Percentiles rank a stretch among this genome's conserved stretches.
These are phyloP conservation scores for Clarias fuscus DNA, from an alignment of 2,797 vertebrate genomes.

Conservation along the genomic window DNA sequence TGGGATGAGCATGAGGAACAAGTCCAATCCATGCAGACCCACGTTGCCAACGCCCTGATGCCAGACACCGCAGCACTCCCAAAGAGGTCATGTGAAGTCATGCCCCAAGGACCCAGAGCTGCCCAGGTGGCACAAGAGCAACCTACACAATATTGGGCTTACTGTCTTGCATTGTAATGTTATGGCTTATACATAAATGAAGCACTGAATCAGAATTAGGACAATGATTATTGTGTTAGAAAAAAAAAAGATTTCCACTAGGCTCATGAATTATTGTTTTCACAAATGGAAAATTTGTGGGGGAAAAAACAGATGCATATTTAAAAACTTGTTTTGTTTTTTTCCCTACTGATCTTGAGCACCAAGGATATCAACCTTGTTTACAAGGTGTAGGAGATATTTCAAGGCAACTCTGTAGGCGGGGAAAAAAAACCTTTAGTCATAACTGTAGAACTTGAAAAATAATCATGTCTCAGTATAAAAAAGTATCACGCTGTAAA, in stretches of 20 bases:
- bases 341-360: constrained; percentile 58
- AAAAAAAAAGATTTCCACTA: background rate
- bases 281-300: constrained; percentile 19
- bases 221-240: background rate
- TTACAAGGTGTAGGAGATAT: constrained; percentile 43
- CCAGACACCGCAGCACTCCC: no score
- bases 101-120: no score
- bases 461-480: constrained; percentile 44
- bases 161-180: no score
- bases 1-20: no score
- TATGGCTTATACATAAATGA: background rate
- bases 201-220: background rate
- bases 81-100: no score
- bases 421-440: constrained; percentile 24
- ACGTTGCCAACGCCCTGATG: no score
- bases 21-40: no score
- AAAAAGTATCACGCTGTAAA: constrained; percentile 31
- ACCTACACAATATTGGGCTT: no score
- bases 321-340: constrained; percentile 36
- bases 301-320: background rate
- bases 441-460: constrained; percentile 49
- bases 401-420: constrained; percentile 58
- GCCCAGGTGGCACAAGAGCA: no score
- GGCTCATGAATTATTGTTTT: background rate
- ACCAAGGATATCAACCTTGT: constrained; percentile 59